Evolutionary conservation across 2,113 vertebrate species (phyloP), one percentile per base, ranked within the genome.

Genomic region (Phaethon lepturus): DNA sequence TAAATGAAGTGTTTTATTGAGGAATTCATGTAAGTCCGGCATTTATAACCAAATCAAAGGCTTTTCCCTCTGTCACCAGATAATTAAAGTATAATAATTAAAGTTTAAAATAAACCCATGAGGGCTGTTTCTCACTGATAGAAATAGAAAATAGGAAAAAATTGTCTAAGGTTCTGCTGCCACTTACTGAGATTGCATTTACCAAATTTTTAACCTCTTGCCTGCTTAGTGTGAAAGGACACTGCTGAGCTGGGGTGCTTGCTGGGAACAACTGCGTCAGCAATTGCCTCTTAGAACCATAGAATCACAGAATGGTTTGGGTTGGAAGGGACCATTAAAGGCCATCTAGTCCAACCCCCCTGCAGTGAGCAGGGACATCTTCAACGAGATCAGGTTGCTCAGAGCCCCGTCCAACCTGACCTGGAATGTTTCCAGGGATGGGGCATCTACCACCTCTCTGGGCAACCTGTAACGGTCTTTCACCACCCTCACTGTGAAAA

Each of bases 11-110:
- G n/a, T 62, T 96, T 79, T 80, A 73, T 73, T 47, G 42, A 79
- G 59, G 66, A 95, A 66, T 69, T 85, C 40, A 12, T 79, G 38
- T 68, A 76, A 95, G 13, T 69, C 93, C 13, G 1, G 66, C 68
- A 59, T 86, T 91, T 93, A n/a, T 90, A 93, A 73, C 49, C 58
- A 93, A 97, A 93, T 64, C 92, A 93, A 80, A 80, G 26, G 18
- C 7, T 42, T 77, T 88, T 76, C 28, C 47, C 78, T 92, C 71
- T 69, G 38, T 31, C 45, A 49, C 58, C 12, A 69, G 73, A 35
- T 73, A 95, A 85, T 76, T 91, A 69, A 81, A 89, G 52, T 49
- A 58, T 23, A 82, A 85, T 72, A 91, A 95, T 94, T 94, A 85
- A 89, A 89, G 29, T 91, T 86, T 86, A 66, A 94, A 93, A 86